Evolutionary conservation across 2,797 vertebrate genomes (phyloP), one percentile per base, ranked within the genome.

Genomic region (Enteromius paludinosus): DNA sequence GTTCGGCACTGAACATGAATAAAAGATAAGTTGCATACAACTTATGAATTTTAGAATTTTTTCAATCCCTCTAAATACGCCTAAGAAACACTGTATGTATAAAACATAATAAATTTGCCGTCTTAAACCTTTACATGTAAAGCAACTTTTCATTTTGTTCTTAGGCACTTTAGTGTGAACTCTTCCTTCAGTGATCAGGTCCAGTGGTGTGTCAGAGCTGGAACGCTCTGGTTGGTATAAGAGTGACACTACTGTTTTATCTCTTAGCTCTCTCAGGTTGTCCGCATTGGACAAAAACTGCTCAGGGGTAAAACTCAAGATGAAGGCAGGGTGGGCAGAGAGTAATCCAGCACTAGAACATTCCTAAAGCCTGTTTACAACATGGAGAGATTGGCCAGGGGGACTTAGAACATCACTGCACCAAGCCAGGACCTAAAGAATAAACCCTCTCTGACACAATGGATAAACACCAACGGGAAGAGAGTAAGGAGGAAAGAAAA

Each of bases 351-450:
- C 87, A 89, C 54, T 75, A 87, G 88, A 88, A 87, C 91, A 91
- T 92, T 93, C 90, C 91, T 91, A 28, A 82, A 87, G 89, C 91
- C 92, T 90, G 89, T 90, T 90, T 92, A 92, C 89, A 85, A 59
- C 83, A 81, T 64, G 78, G 73, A 88, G 86, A 91, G 90, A 90
- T 84, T 74, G 87, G 88, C 90, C 87, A 85, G 79, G 1, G 69
- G 85, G 86, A 86, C 78, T 17, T 25, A 38, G 30, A 86, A 77
- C 68, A 82, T 23, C 72, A 7, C 23, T 43, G 69, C 69, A 78
- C 75, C 52, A 79, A 85, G 64, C n/a, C 4, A 43, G 43, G 70
- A n/a, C 81, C 30, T 41, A 54, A 84, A 79, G 41, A 87, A 84
- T 86, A 87, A 91, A 90, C 85, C 75, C 28, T 47, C 72, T 78